A percentile compares a stretch with the other conserved stretches of the same genome.
Evolutionary conservation across 1,140 invertebrate genomes (phyloP).

Genomic region (Penaeus indicus): DNA sequence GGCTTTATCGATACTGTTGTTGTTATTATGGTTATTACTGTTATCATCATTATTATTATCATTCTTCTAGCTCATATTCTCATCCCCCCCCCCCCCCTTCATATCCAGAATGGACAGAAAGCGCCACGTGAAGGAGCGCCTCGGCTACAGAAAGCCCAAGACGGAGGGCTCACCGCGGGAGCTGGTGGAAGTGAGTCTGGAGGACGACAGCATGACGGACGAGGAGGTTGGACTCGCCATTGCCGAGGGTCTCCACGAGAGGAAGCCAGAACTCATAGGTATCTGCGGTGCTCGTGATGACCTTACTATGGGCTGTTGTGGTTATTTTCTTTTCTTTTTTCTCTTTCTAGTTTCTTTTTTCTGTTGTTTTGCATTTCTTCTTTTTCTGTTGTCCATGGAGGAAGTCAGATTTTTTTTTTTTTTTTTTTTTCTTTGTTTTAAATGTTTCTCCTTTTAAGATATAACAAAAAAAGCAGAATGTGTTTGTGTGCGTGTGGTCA

Average conservation of each 20-base stretch:
- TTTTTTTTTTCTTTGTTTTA: no score
- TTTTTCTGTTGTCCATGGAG: no score
- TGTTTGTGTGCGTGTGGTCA: no score
- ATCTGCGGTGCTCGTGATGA: not conserved
- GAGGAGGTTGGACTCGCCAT: slow-evolving; percentile 22
- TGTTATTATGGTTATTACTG: no score
- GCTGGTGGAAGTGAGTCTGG: slow-evolving; percentile 9
- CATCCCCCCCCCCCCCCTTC: not conserved
- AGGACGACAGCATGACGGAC: not conserved
- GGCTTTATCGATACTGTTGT: no score
- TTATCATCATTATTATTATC: no score
- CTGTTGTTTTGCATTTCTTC: no score
- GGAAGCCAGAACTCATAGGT: slow-evolving; percentile 50
- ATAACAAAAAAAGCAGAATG: no score
- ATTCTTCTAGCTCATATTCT: not conserved
- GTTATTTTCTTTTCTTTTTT: not conserved
- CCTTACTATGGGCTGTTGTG: not conserved
- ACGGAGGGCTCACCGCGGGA: slow-evolving; percentile 31
- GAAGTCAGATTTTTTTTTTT: no score
- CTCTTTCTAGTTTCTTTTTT: not conserved
- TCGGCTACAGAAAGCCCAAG: slow-evolving; percentile 26
- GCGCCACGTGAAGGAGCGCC: slow-evolving; percentile 26
- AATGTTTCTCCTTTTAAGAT: no score
- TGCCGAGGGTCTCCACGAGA: slow-evolving; percentile 35
- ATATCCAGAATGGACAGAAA: slow-evolving; percentile 39